These are phyloP conservation scores for Lophura nycthemera DNA, from an alignment of 2,113 vertebrate species.

Conservation along the genomic window DNA sequence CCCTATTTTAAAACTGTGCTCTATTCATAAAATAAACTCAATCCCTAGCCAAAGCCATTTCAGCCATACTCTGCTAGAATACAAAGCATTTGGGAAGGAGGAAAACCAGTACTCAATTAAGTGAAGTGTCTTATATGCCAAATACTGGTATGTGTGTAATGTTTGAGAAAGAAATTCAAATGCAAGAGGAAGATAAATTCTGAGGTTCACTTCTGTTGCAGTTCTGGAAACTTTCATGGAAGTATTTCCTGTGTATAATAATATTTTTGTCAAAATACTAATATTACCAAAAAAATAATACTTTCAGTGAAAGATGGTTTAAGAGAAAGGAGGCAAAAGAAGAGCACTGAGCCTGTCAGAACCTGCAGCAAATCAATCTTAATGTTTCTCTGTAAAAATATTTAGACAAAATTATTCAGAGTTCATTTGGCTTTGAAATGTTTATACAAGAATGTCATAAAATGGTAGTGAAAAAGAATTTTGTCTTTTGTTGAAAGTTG, in stretches of 20 bases:
- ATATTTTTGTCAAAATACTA: background rate
- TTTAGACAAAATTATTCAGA: background rate
- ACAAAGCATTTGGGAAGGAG: background rate
- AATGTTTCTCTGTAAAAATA: background rate
- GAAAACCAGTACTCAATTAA: background rate
- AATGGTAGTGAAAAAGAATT: background rate
- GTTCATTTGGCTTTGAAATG: background rate
- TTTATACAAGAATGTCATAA: background rate
- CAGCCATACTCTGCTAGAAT: background rate
- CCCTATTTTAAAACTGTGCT: background rate
- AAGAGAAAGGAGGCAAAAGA: background rate
- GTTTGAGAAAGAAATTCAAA: background rate
- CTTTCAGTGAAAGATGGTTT: background rate
- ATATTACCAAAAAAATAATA: background rate
- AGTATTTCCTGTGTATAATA: background rate
- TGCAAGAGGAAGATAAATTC: background rate
- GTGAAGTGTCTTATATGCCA: background rate
- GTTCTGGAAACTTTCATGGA: background rate
- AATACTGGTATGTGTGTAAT: background rate
- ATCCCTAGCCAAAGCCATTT: background rate
- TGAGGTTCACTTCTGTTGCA: background rate
- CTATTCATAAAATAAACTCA: background rate
- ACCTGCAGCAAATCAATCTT: background rate
- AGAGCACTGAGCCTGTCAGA: background rate
- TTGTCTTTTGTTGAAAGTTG: background rate